phyloP scores from a whole-genome alignment of 1,140 invertebrate species.

The Anadara kagoshimensis region DNA sequence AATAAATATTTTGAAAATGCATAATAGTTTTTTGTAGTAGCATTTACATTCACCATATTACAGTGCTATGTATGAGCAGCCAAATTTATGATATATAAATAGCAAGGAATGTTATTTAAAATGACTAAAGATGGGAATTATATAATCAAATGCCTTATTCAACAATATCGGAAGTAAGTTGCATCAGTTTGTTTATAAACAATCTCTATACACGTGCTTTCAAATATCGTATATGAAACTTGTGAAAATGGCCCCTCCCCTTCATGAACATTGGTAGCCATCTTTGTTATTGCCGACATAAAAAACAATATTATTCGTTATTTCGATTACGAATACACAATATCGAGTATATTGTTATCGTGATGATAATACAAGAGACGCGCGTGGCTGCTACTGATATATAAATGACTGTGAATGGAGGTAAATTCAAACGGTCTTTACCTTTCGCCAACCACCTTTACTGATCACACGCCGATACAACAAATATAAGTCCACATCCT shows the following conservation, averaged over 20 bases:
- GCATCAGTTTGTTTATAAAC: too few relatives aligned
- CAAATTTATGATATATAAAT: too few relatives aligned
- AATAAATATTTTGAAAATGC: too few relatives aligned
- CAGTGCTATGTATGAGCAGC: too few relatives aligned
- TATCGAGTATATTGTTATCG: constrained; percentile 10
- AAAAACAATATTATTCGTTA: constrained; percentile 22
- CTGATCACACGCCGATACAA: constrained; percentile 93
- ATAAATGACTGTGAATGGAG: constrained; percentile 50
- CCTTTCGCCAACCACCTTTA: constrained; percentile 93
- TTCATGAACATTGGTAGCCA: constrained; percentile 40
- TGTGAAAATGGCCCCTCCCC: constrained; percentile 40
- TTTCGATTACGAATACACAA: constrained; percentile 28
- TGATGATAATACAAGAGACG: constrained; percentile 35
- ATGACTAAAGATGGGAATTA: too few relatives aligned
- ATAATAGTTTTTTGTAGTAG: too few relatives aligned
- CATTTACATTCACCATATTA: too few relatives aligned
- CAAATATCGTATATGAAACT: too few relatives aligned
- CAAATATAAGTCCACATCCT: constrained; percentile 91
- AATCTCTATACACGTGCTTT: too few relatives aligned
- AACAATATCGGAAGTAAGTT: too few relatives aligned
- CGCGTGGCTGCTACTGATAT: constrained; percentile 49
- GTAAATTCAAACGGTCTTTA: constrained; percentile 75
- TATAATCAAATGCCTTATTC: too few relatives aligned
- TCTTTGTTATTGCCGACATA: constrained; percentile 34
- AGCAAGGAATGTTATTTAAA: too few relatives aligned